These are phyloP conservation scores for Toxotes chatareus DNA, from an alignment of 2,113 vertebrate genomes.

Conservation along the genomic window DNA sequence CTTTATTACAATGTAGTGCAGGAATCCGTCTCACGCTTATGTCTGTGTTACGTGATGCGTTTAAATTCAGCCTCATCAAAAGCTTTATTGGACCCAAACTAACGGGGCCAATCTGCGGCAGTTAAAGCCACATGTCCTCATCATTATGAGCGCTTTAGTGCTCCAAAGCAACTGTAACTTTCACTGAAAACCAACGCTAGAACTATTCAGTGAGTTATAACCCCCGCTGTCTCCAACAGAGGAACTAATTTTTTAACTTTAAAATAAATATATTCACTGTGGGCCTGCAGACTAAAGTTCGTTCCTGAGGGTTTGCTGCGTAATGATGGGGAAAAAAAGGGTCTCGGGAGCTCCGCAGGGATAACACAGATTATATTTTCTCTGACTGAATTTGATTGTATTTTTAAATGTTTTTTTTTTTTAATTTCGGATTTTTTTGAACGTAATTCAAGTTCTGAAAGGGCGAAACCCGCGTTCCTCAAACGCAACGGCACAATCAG, in stretches of 20 bases:
- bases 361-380: not conserved
- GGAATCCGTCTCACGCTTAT: not conserved
- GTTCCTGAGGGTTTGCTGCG: not conserved
- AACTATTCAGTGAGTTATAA: not conserved
- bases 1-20: not conserved
- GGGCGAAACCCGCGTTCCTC: not conserved
- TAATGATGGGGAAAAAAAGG: not conserved
- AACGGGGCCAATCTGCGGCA: conserved; percentile 35
- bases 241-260: conserved; percentile 7
- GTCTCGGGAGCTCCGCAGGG: not conserved
- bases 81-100: conserved; percentile 32
- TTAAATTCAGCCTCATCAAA: conserved; percentile 33
- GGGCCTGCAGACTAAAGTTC: conserved; percentile 13
- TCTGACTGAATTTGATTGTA: not conserved
- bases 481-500: not conserved
- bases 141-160: conserved; percentile 22
- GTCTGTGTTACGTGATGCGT: conserved; percentile 2
- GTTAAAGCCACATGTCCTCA: conserved; percentile 43
- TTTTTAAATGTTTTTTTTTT: not conserved
- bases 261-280: not conserved
- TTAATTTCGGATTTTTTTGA: not conserved
- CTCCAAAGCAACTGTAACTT: conserved; percentile 31
- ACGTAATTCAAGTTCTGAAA: conserved; percentile 6
- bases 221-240: not conserved
- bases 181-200: conserved; percentile 8